Evolutionary conservation across 2,797 vertebrate species (phyloP).

Genomic region (Graptemys geographica): DNA sequence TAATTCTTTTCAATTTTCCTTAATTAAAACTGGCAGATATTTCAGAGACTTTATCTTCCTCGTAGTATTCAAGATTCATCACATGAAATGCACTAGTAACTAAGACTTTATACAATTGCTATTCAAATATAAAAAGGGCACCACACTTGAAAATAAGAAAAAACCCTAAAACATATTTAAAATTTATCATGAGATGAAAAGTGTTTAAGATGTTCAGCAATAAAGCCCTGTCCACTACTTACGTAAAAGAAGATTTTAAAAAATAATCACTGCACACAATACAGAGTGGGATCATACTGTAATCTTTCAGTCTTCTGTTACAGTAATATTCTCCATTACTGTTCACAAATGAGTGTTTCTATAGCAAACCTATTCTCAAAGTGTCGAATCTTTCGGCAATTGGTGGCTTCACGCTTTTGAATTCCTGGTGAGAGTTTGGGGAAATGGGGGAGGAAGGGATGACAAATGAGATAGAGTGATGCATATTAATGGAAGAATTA

Average conservation of each 20-base stretch:
- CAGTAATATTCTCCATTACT: conserved; percentile 67
- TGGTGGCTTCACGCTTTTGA: conserved; percentile 91
- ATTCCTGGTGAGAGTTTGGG: conserved; percentile 83
- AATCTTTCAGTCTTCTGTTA: conserved; percentile 64
- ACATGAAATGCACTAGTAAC: conserved; percentile 74
- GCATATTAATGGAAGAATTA: not conserved
- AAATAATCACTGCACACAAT: conserved; percentile 87
- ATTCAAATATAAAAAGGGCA: conserved; percentile 80
- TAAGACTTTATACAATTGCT: conserved; percentile 77
- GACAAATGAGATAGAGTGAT: not conserved
- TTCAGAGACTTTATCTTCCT: conserved; percentile 68
- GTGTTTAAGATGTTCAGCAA: conserved; percentile 68
- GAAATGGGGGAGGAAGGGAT: not conserved
- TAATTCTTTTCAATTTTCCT: conserved; percentile 65
- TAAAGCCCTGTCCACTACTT: conserved; percentile 82
- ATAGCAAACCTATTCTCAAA: conserved; percentile 91
- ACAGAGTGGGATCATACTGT: conserved; percentile 78
- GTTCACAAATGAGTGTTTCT: conserved; percentile 93
- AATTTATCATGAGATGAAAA: conserved; percentile 79
- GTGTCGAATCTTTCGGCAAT: conserved; percentile 92
- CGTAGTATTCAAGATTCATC: conserved; percentile 58
- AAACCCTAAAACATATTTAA: conserved; percentile 72
- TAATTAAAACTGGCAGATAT: conserved; percentile 72
- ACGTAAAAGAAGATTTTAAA: conserved; percentile 80
- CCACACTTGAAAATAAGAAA: conserved; percentile 78